These are phyloP conservation scores for Nomada ferruginata DNA, from an alignment of 2,888 invertebrate genomes.

Conservation along the genomic window DNA sequence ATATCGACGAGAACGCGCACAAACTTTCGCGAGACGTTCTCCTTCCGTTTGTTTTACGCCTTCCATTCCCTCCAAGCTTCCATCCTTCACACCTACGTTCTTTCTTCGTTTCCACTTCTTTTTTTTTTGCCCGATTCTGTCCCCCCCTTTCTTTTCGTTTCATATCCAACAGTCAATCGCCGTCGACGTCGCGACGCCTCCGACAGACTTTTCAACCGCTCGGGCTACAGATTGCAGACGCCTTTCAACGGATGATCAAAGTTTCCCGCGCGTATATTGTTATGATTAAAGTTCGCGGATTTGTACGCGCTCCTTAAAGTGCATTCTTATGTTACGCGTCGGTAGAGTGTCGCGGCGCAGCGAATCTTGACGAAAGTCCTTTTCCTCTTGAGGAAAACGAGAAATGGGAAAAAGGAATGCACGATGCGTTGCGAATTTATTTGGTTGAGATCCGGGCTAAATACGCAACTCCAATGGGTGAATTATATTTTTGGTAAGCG, in stretches of 20 bases:
- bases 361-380: not conserved
- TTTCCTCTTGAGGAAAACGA: not conserved
- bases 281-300: slow-evolving; percentile 62
- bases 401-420: not conserved
- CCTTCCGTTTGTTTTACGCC: slow-evolving; percentile 21
- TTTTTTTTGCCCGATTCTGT: not conserved
- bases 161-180: not conserved
- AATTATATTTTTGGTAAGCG: too few species aligned
- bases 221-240: slow-evolving; percentile 46
- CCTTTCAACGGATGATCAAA: slow-evolving; percentile 62
- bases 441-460: too few species aligned
- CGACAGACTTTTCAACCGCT: slow-evolving; percentile 24
- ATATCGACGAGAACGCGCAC: slow-evolving; percentile 40
- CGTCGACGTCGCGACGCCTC: slow-evolving; percentile 40
- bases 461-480: too few species aligned
- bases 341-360: not conserved
- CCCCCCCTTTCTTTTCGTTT: not conserved
- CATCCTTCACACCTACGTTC: not conserved
- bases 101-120: not conserved
- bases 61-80: not conserved
- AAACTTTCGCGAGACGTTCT: slow-evolving; percentile 38
- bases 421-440: not conserved
- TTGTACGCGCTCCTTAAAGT: slow-evolving; percentile 55
- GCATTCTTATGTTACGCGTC: slow-evolving; percentile 57
- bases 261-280: slow-evolving; percentile 50